Evolutionary conservation across 2,113 vertebrate species (phyloP), one percentile per base, ranked within the genome.

Genomic region (Mandrillus leucophaeus): DNA sequence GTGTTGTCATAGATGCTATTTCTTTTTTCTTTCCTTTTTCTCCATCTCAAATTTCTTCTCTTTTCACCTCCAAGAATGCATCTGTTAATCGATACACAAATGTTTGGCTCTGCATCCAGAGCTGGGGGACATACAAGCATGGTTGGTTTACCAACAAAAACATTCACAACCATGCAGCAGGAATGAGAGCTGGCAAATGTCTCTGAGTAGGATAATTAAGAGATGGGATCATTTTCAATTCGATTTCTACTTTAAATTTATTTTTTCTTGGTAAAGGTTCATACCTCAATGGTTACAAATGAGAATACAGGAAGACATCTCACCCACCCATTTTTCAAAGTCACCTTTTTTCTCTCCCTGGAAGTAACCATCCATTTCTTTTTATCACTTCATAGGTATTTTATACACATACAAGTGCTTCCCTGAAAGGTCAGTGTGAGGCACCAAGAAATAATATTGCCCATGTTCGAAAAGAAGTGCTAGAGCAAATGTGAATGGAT

Each of bases 181-280:
- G 8, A 8, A 22, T 30, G 8, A 30, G 38, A 85, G 59, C 23
- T 57, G 68, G 79, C 30, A 79, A 48, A 10, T 32, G 11, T 52
- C 66, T 59, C 50, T 68, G 59, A 88, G 27, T n/a, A 84, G 32
- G 35, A 78, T 48, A 35, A 92, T 30, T 70, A 64, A 92, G 88
- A 20, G 38, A 75, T 38, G 55, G 22, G 75, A 64, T 93, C 32
- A 45, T 18, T 97, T 93, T 94, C 90, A 12, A 25, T 66, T 76
- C 14, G 25, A 38, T 25, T 95, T 97, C 90, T 64, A 40, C 61
- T 87, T 93, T 76, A 50, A 90, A 92, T 52, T 48, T 50, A 75
- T 23, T 50, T 91, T 59, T 90, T 95, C 52, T 84, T 83, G 68
- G n/a, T 79, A 14, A 78, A 45, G 8, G 6, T 79, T 91, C 73